Evolutionary conservation across 1,140 invertebrate genomes (phyloP), one percentile per base, ranked within the genome.

Genomic region (Drosophila prosaltans): DNA sequence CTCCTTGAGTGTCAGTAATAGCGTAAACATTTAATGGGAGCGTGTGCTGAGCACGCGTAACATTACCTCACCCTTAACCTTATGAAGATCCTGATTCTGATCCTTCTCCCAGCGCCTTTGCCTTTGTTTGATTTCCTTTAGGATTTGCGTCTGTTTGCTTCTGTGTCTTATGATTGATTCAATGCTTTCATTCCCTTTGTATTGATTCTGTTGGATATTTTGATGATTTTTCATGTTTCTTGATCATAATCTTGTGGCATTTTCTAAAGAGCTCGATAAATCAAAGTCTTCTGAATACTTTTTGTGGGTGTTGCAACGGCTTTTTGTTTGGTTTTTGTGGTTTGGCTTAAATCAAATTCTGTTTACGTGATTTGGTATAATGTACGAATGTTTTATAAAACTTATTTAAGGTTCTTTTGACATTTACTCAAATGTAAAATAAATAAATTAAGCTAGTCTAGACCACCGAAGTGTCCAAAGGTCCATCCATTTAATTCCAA

Each of bases 21-120:
- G 82, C 75, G 79, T 88, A 88, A 86, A 82, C 83, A 86, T 88
- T 88, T 82, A 86, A 82, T 72, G 82, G 80, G 76, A 86, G 83
- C 83, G 83, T 86, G 83, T 80, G 76, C 65, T 48, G 70, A 76
- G 83, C 83, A 86, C 83, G 83, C 83, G 83, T 76, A 86, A 88
- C 60, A 77, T 86, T 80, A 65, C 73, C 70, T 83, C 83, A 86
- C 70, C 58, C 78, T 54, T 30, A 30, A 57, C 41, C 71, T 57
- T 5, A 26, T 69, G 55, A 63, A 26, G 32, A 6, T 36, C 73
- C 61, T 62, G 72, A 78, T 74, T 58, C 65, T 72, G 65, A 72
- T 80, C 65, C 54, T 40, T 40, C 26, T 64, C 62, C 10, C 7
- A 48, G 43, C 43, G 43, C 16, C 45, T 43, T 65, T 69, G 16